Evolutionary conservation across 1,140 invertebrate species (phyloP).

Genomic region (Agrilus planipennis): DNA sequence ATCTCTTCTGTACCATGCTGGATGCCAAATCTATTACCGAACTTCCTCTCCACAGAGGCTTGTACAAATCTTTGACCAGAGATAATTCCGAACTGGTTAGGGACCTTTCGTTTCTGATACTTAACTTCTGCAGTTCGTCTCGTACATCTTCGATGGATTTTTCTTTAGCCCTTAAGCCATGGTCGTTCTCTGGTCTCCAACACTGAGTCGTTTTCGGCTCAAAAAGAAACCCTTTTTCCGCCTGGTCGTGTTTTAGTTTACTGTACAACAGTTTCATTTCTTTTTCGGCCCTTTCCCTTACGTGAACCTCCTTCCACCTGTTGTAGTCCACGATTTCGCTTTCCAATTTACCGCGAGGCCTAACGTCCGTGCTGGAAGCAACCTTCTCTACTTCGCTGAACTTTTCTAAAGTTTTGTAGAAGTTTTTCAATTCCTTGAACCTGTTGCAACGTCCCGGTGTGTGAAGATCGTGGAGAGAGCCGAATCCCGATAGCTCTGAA

Average conservation of each 20-base stretch:
- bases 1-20: constrained; percentile 45
- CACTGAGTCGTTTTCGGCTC: constrained; percentile 56
- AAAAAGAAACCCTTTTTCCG: constrained; percentile 74
- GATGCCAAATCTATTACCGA: constrained; percentile 66
- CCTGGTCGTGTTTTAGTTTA: constrained; percentile 67
- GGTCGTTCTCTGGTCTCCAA: constrained; percentile 62
- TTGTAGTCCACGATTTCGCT: constrained; percentile 78
- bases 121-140: constrained; percentile 51
- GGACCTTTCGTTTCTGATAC: not conserved
- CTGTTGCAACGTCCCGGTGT: constrained; percentile 60
- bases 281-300: constrained; percentile 67
- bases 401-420: constrained; percentile 76
- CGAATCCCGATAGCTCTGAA: no score
- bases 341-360: constrained; percentile 55
- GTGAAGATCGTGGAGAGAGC: constrained; percentile 37
- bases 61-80: constrained; percentile 54
- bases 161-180: constrained; percentile 67
- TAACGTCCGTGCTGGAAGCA: constrained; percentile 55
- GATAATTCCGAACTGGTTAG: constrained; percentile 31
- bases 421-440: constrained; percentile 75
- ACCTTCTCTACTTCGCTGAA: constrained; percentile 70
- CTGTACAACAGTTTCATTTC: constrained; percentile 66
- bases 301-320: constrained; percentile 66
- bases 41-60: constrained; percentile 69
- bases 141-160: constrained; percentile 77